These are phyloP conservation scores for Columbina picui DNA, from an alignment of 2,113 vertebrate species.

Conservation along the genomic window DNA sequence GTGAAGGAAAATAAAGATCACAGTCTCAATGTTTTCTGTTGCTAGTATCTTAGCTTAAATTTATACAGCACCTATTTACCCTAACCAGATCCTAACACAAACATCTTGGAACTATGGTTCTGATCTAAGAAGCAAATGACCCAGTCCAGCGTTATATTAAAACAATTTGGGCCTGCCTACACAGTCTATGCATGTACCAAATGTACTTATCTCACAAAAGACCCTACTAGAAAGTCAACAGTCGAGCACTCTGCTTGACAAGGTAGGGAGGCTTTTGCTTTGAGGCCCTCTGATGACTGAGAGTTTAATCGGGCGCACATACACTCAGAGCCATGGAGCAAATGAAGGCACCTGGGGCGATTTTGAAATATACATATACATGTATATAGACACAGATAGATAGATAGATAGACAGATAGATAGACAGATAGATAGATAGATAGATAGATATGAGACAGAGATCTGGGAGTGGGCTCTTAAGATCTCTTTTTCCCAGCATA, in stretches of 20 bases:
- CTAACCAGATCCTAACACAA: neutral
- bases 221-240: neutral
- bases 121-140: neutral
- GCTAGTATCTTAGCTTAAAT: neutral
- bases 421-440: neutral
- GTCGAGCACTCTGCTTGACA: neutral
- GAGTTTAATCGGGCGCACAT: neutral
- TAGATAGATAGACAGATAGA: accelerated
- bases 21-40: neutral
- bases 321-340: neutral
- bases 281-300: too few species aligned
- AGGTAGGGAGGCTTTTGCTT: neutral
- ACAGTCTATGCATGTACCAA: neutral
- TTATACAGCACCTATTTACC: neutral
- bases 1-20: neutral
- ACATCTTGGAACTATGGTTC: neutral
- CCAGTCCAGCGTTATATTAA: neutral
- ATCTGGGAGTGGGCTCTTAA: neutral
- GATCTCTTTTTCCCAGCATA: neutral
- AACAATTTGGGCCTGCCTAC: neutral
- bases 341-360: neutral
- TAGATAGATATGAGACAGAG: neutral
- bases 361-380: neutral
- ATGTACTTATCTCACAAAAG: neutral
- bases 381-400: neutral